Conservation (phyloP, 2,113 vertebrate species). For the Rhinopomastus cyanomelas region DNA sequence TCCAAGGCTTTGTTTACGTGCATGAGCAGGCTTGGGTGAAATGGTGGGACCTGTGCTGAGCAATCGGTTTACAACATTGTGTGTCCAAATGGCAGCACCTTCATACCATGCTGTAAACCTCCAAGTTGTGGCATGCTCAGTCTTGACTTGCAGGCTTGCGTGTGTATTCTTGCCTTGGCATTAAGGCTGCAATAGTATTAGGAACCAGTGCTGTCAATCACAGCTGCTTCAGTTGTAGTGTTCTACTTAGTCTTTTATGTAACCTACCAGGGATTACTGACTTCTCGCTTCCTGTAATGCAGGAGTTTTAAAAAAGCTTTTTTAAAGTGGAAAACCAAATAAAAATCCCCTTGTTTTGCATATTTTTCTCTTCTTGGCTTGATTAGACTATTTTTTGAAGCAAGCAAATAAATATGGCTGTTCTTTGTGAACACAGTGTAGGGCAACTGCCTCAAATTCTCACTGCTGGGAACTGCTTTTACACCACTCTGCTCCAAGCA, state of each 20-base stretch:
- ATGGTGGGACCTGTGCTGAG: neutral
- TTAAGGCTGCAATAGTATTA: neutral
- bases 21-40: neutral
- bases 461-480: neutral
- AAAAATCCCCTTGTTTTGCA: fast-evolving
- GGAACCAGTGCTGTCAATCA: neutral
- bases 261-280: conserved; percentile 21
- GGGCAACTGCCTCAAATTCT: neutral
- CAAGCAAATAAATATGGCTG: neutral
- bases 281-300: neutral
- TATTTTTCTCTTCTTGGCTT: neutral
- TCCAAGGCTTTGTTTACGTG: neutral
- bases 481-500: neutral
- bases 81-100: neutral
- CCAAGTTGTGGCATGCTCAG: neutral
- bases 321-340: neutral
- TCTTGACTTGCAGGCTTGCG: neutral
- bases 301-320: neutral
- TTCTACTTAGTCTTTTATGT: conserved; percentile 55
- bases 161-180: neutral
- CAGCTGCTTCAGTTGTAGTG: neutral
- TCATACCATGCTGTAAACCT: neutral
- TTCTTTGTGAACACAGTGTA: neutral
- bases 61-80: neutral
- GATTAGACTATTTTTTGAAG: neutral